phyloP scores from a whole-genome alignment of 2,888 invertebrate genomes.

The Acanthopleura granulata region DNA sequence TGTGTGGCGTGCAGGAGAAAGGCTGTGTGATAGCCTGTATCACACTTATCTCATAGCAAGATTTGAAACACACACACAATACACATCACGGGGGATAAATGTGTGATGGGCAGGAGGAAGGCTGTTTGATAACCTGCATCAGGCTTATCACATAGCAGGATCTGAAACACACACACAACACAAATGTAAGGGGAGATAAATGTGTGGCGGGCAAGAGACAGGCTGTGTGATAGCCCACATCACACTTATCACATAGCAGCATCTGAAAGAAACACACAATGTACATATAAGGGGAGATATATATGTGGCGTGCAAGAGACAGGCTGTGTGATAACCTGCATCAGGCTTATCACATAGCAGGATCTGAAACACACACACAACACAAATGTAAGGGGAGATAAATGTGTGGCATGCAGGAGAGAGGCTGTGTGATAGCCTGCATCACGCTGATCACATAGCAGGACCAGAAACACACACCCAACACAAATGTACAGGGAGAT shows the following conservation, averaged over 20 bases:
- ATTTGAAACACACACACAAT: constrained; percentile 74
- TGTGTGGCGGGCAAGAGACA: constrained; percentile 93
- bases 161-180: not conserved
- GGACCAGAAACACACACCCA: too few relatives aligned
- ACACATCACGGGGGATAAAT: not conserved
- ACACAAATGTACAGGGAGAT: too few relatives aligned
- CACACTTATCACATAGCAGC: constrained; percentile 96
- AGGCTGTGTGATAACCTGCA: constrained; percentile 96
- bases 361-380: constrained; percentile 74
- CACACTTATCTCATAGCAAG: constrained; percentile 93
- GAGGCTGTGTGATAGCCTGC: too few relatives aligned
- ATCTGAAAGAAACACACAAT: constrained; percentile 74
- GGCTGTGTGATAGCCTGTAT: constrained; percentile 72
- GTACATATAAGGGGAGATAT: not conserved
- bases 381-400: not conserved
- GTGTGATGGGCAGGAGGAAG: not conserved
- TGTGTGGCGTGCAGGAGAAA: not conserved
- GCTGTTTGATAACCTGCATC: too few relatives aligned
- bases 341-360: constrained; percentile 96
- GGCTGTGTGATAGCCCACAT: constrained; percentile 96
- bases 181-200: too few relatives aligned
- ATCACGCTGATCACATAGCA: too few relatives aligned
- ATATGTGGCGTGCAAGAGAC: constrained; percentile 86
- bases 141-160: too few relatives aligned
- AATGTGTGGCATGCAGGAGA: too few relatives aligned